Base-by-base conservation (phyloP, 2,113 vertebrate species). In the Sphaerodactylus townsendi region DNA sequence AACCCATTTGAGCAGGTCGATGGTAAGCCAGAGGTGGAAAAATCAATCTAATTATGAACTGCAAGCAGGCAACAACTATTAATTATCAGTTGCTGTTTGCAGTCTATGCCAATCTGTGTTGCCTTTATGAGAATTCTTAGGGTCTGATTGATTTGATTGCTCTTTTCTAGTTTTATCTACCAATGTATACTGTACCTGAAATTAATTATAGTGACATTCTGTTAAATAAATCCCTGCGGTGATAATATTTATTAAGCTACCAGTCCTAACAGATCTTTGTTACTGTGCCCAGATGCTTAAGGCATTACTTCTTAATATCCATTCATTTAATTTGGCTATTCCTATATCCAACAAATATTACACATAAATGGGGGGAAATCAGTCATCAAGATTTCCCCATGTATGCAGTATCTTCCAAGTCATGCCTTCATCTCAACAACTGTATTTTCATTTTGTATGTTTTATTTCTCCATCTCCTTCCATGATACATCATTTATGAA, bases 11-110 rank as follows among this genome's bases (percentile, higher is more conserved):
- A 81, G 48, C 11, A 53, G 46, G 23, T 53, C 53, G 65, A 1
- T 70, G 33, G 21, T 37, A 11, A 80, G 33, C 25, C 30, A 46
- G 30, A n/a, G 17, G 33, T 46, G 17, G 13, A 39, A 10, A 70
- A 11, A 70, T 53, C 23, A 17, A 17, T 3, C 33, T 70, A 39
- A 81, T 50, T 79, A 46, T 56, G 35, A 66, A 19, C 46, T 53
- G 44, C 23, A 39, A 53, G 14, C 11, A 87, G 33, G 19, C 66
- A 77, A 1, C 53, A 44, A 83, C 70, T 84, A 25, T 76, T n/a
- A 81, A 68, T 83, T 81, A 53, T 75, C 46, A 64, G 69, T 71
- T 41, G 13, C 28, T 70, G 25, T 83, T 79, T 89, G 59, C 37
- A 75, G 62, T 9, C 44, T 30, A 59, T 11, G 23, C 6, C 35